A percentile compares a stretch with the other conserved stretches of the same genome.
These are phyloP conservation scores for Sialis fuliginosa DNA, from an alignment of 2,888 invertebrate species.

Conservation along the genomic window DNA sequence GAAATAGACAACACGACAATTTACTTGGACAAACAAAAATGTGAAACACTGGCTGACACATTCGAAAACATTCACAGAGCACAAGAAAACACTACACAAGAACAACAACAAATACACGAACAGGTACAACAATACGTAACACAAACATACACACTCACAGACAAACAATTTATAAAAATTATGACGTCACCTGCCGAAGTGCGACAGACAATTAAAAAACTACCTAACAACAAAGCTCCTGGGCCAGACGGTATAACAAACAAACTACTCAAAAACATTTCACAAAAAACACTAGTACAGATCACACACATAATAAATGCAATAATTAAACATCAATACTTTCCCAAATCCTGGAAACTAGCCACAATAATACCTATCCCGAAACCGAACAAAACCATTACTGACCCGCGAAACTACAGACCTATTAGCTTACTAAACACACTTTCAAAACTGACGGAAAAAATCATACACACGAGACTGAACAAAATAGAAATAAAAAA, in stretches of 20 bases:
- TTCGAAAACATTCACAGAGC: too few relatives aligned
- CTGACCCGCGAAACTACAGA: conserved; percentile 9
- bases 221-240: conserved; percentile 10
- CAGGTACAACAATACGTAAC: too few relatives aligned
- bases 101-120: too few relatives aligned
- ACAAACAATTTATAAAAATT: not conserved
- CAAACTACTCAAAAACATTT: not conserved
- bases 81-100: too few relatives aligned
- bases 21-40: too few relatives aligned
- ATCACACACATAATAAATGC: conserved; percentile 10
- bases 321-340: conserved; percentile 8
- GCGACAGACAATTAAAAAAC: not conserved
- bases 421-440: conserved; percentile 11
- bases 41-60: too few relatives aligned
- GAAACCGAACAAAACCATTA: conserved; percentile 10
- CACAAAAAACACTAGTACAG: conserved; percentile 7
- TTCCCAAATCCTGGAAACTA: conserved; percentile 11
- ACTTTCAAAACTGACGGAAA: conserved; percentile 12
- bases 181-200: conserved; percentile 1
- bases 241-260: not conserved
- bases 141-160: too few relatives aligned
- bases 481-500: conserved; percentile 9
- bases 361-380: conserved; percentile 10
- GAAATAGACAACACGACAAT: too few relatives aligned
- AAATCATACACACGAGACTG: conserved; percentile 10